phyloP scores from a whole-genome alignment of 2,113 vertebrate species.

The Solenodon paradoxus region DNA sequence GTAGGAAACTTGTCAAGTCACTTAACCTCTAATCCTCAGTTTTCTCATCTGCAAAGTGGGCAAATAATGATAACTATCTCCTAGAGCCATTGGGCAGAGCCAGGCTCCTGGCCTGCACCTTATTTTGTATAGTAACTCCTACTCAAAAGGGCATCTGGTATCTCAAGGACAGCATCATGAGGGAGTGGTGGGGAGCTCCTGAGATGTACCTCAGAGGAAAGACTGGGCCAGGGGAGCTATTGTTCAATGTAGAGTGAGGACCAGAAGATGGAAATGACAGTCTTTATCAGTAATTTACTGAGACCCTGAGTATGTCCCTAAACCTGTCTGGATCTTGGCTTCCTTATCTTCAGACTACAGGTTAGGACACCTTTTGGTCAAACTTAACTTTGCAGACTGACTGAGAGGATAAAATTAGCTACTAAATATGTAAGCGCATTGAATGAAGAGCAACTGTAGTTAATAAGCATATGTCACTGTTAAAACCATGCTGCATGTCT shows the following conservation, averaged over 20 bases:
- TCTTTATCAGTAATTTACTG: not conserved
- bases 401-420: not conserved
- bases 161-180: not conserved
- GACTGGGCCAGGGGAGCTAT: rapidly evolving
- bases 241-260: not conserved
- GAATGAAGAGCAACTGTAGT: not conserved
- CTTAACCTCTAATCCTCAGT: not conserved
- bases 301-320: not conserved
- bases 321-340: not conserved
- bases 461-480: not conserved
- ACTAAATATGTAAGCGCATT: not conserved
- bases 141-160: not conserved
- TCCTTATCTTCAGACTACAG: not conserved
- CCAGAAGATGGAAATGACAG: not conserved
- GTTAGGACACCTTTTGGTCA: not conserved
- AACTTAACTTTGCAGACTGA: not conserved
- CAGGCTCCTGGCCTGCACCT: not conserved
- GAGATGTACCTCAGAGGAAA: not conserved
- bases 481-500: not conserved
- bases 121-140: not conserved
- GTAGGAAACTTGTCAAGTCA: not conserved
- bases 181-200: not conserved
- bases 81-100: not conserved
- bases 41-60: not conserved
- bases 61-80: not conserved